Base-by-base conservation (phyloP, 92 coral and sea anemone species). In the Bergia puertoricense region DNA sequence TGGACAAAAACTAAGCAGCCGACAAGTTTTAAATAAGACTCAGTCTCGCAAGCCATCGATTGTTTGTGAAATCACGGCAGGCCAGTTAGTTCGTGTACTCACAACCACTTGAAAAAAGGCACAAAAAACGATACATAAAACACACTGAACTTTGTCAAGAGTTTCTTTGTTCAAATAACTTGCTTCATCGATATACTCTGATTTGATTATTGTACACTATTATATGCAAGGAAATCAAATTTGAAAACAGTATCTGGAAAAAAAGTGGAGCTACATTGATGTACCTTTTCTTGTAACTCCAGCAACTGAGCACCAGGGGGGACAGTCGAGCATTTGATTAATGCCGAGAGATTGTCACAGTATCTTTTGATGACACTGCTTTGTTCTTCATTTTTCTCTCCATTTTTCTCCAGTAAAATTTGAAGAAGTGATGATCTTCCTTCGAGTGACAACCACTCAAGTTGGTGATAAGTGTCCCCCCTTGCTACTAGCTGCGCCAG, bases 211-310 rank as follows among this genome's bases (percentile, higher is more conserved):
- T 62, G 23, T 0, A 62, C 8, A 5, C 30, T 30, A 30, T 30
- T 62, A 20, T 16, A 8, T 18, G 23, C 10, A 62, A 62, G 0
- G 68, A 62, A 62, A 4, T 3, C 6, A 11, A 2, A 5, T 62
- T 62, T 18, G 69, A 62, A 62, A 16, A 1, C 4, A 2, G 69
- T 20, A 62, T 62, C 20, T 62, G 69, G 30, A 20, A 62, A 22
- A 6, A 62, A 23, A 62, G 6, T 1, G 69, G 0, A 8, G 69
- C 30, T 62, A 74, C 44, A 39, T 74, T 5, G 22, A 43, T 0
- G n/a, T 66, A 96, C 99, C 97, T 94, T 95, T 89, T 95, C 97
- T 85, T 97, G 97, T 36, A 97, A 85, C 76, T 94, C 94, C 79
- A 95, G 91, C 88, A 97, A 67, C 71, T 96, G 95, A 78, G 91